Evolutionary conservation across 53 echinoderm and acorn worm genomes (phyloP), one percentile per base, ranked within the genome.

Genomic region (Crossaster papposus): DNA sequence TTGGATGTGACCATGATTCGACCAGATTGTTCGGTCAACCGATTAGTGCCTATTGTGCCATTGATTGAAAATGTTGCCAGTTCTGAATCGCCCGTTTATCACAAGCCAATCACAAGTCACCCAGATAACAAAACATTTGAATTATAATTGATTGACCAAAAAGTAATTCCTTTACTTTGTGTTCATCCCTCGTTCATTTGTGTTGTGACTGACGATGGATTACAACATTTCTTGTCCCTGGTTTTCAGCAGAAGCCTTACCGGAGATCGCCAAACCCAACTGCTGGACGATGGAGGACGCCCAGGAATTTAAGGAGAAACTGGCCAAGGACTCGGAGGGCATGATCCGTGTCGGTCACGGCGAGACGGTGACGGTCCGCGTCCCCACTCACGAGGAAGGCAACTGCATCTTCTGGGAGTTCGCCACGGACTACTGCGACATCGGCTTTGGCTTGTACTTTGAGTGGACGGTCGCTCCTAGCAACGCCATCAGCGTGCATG

Each of bases 391-490:
- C 26, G 93, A 94, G 53, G 96, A 96, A 68, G 99, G 99, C 80
- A 94, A 96, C 54, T 94, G 91, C 89, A 93, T 98, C 92, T 98
- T 96, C 90, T 98, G 99, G 99, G 99, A 98, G 91, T 98, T 98
- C 96, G 99, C 96, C 31, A 98, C 99, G 14, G 99, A 98, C 71
- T 92, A 95, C 89, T 98, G 96, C 64, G 99, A 98, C 83, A 92
- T 98, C n/a, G 99, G 99, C 54, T 98, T 98, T 79, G 99, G 99
- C 23, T 82, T 98, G 22, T 94, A 98, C 92, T 98, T 98, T 93
- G 99, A 98, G 87, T 98, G 99, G 99, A 93, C 96, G n/a, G 95
- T 91, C 81, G 94, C 99, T 28, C 94, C 94, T 10, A 96, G 96
- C 85, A 96, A 93, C 58, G 99, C 96, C 23, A 96, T 96, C 92